Conservation (phyloP, 2,113 vertebrate genomes). For the Menura novaehollandiae region DNA sequence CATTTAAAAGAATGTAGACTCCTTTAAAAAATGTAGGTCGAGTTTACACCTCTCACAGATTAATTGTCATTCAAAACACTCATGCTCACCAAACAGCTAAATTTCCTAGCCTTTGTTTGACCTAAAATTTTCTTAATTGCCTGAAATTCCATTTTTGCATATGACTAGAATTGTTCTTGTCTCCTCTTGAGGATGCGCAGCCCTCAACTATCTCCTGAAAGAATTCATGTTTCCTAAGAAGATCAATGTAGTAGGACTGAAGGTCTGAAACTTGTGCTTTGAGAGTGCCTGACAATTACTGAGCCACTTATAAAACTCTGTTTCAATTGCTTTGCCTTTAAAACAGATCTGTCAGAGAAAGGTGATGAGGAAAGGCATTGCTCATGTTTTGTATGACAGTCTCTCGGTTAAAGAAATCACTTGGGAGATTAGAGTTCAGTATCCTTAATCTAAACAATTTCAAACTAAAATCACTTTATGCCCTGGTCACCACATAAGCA, state of each 20-base stretch:
- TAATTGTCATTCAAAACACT: not conserved
- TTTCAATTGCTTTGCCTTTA: not conserved
- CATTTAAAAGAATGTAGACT: rapidly evolving
- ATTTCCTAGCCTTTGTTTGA: not conserved
- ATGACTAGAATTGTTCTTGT: not conserved
- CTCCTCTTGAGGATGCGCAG: not conserved
- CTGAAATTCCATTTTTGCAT: not conserved
- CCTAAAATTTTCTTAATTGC: not conserved
- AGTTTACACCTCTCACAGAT: not conserved
- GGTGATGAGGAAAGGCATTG: not conserved
- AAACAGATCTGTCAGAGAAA: not conserved
- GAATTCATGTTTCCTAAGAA: not conserved
- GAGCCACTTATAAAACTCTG: not conserved
- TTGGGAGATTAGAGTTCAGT: not conserved
- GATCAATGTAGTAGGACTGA: not conserved
- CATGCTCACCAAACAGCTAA: not conserved
- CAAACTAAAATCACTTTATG: not conserved
- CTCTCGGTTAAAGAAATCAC: not conserved
- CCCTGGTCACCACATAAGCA: not conserved
- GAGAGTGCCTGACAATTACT: not conserved
- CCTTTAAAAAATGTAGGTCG: not conserved
- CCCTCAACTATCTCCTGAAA: not conserved
- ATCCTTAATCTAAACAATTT: not conserved
- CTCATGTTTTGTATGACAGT: not conserved
- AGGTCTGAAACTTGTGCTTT: not conserved